Evolutionary conservation across 2,888 invertebrate species (phyloP), one percentile per base, ranked within the genome.

Genomic region (Listrodromus nycthemerus): DNA sequence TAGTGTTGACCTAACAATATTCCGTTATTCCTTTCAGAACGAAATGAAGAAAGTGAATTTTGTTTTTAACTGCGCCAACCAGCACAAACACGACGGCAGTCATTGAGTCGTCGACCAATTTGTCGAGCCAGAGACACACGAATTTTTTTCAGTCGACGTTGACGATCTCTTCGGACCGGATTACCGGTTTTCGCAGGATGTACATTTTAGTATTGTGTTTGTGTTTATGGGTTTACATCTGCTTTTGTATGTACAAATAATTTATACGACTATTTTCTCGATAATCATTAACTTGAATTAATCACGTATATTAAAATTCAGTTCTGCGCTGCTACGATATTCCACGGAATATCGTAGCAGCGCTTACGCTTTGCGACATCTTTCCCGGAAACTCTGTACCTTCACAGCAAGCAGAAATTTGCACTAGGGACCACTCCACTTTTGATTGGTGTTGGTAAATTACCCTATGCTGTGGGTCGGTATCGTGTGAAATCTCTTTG

Each of bases 31-130:
- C n/a, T 90, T 88, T 48, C 84, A 90, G 90, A 73, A 87, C 76
- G 88, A 88, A 45, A 83, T 82, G 61, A 89, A 88, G 37, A 88
- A 88, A 55, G 88, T 86, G 77, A 86, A 85, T 78, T 90, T 90
- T 65, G 87, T 90, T 67, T 85, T 87, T 58, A 87, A 88, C 58
- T 90, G 90, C 76, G 89, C 88, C n/a, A 83, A 85, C 24, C 85
- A 87, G 41, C 88, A 89, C 74, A 88, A 88, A 75, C 82, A 87
- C 50, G 86, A 84, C 65, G 87, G 86, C 45, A 74, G 81, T 61
- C 84, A 81, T 73, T 85, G 48, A 83, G 50, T 61, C 16, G 27
- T 30, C 16, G 30, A 58, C 13, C 16, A 30, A 16, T 6, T 24
- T 16, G 13, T 7, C 16, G 13, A 30, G 27, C 27, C 2, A 27